These are phyloP conservation scores for Heterotis niloticus DNA, from an alignment of 2,113 vertebrate genomes.

Conservation along the genomic window DNA sequence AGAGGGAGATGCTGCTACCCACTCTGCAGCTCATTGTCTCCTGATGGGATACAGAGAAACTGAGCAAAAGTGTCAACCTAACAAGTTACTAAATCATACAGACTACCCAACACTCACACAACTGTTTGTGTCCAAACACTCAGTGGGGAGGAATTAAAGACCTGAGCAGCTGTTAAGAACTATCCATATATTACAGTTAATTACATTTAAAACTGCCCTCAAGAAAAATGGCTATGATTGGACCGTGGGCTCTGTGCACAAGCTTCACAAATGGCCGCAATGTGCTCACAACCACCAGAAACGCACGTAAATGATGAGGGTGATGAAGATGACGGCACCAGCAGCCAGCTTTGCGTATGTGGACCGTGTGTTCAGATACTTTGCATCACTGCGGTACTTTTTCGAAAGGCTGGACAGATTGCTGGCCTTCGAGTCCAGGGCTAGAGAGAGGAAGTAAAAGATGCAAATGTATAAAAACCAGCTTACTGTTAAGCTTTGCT, in stretches of 20 bases:
- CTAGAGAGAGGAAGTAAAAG: constrained; percentile 55
- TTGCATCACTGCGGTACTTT: constrained; percentile 95
- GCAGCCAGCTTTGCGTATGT: constrained; percentile 95
- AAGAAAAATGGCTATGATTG: background rate
- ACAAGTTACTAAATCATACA: background rate
- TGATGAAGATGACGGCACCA: constrained; percentile 91
- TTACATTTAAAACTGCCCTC: background rate
- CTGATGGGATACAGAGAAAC: background rate
- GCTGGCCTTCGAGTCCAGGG: constrained; percentile 94
- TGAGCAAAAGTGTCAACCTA: background rate
- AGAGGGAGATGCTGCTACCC: background rate
- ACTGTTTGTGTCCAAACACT: background rate
- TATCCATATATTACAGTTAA: constrained; percentile 3
- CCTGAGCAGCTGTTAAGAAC: constrained; percentile 5
- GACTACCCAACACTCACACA: background rate
- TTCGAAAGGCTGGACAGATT: constrained; percentile 94
- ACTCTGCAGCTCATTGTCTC: background rate
- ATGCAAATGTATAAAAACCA: background rate
- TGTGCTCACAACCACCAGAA: constrained; percentile 96
- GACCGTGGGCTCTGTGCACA: background rate
- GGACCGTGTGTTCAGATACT: constrained; percentile 98
- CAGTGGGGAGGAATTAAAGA: background rate
- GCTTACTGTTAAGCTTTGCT: background rate
- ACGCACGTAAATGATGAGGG: constrained; percentile 93
- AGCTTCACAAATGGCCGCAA: background rate